Percentiles rank a stretch among this genome's conserved stretches.
Conservation (phyloP, 1,140 invertebrate genomes). For the Tenebrio molitor region DNA sequence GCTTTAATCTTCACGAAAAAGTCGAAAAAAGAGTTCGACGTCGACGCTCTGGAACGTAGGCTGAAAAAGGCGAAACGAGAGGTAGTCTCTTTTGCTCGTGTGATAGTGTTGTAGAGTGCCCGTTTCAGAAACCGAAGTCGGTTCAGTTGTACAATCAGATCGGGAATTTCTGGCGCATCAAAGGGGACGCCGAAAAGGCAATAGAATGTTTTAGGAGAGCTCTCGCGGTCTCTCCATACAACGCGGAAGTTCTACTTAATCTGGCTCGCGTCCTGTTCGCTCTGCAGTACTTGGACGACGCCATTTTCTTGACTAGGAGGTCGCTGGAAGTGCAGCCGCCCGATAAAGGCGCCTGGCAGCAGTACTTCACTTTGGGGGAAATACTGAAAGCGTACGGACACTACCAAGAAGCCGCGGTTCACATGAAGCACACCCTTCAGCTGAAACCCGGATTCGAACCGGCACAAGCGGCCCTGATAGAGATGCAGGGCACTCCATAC, state of each 20-base stretch:
- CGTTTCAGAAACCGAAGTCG: slow-evolving; percentile 83
- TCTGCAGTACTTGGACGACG: slow-evolving; percentile 89
- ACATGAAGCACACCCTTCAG: slow-evolving; percentile 84
- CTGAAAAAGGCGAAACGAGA: slow-evolving; percentile 87
- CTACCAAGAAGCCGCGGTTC: slow-evolving; percentile 83
- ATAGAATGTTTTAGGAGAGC: slow-evolving; percentile 91
- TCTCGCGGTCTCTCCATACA: slow-evolving; percentile 86
- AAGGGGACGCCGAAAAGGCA: slow-evolving; percentile 85
- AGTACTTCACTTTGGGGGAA: slow-evolving; percentile 89
- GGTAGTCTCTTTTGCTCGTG: slow-evolving; percentile 61
- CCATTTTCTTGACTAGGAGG: slow-evolving; percentile 85
- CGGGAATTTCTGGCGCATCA: slow-evolving; percentile 90
- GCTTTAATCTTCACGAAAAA: slow-evolving; percentile 85
- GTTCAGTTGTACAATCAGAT: slow-evolving; percentile 90
- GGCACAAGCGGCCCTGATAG: slow-evolving; percentile 81
- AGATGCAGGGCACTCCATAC: slow-evolving; percentile 81
- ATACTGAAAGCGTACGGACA: slow-evolving; percentile 90
- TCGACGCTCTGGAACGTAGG: slow-evolving; percentile 81
- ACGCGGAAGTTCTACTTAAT: slow-evolving; percentile 87
- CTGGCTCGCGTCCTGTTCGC: slow-evolving; percentile 87
- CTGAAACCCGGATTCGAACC: slow-evolving; percentile 87
- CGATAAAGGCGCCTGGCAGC: slow-evolving; percentile 89
- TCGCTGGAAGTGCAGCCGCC: slow-evolving; percentile 77
- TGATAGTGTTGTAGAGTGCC: slow-evolving; percentile 25
- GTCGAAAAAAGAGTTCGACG: slow-evolving; percentile 78